Percentiles rank a stretch among this genome's conserved stretches.
phyloP scores from a whole-genome alignment of 2,797 vertebrate species.

The Amphiprion clarkii region DNA sequence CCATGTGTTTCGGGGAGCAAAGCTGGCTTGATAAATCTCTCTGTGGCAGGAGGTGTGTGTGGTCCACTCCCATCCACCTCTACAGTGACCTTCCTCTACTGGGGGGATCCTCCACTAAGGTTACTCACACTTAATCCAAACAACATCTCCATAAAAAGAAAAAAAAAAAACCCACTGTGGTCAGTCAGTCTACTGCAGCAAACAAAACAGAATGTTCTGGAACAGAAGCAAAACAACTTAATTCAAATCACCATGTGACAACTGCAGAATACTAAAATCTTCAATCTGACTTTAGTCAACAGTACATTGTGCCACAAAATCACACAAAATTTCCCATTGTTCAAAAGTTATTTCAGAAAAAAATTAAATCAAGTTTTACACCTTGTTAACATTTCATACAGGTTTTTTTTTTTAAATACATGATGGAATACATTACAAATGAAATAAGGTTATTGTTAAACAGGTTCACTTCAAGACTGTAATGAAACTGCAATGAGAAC shows the following conservation, averaged over 20 bases:
- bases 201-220: not conserved
- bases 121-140: conserved; percentile 29
- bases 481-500: no score
- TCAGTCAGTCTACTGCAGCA: conserved; percentile 27
- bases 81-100: conserved; percentile 73
- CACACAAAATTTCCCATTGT: not conserved
- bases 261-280: no score
- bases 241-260: conserved; percentile 5
- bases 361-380: no score
- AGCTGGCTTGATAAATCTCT: conserved; percentile 84
- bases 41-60: conserved; percentile 77
- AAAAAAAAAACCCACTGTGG: conserved; percentile 6
- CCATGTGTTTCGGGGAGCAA: conserved; percentile 83
- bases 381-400: no score
- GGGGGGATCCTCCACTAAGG: conserved; percentile 36
- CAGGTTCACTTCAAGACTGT: no score
- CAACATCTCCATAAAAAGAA: not conserved
- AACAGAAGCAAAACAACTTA: not conserved
- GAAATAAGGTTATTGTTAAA: no score
- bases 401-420: no score
- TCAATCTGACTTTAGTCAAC: no score
- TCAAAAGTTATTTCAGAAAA: no score
- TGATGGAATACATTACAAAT: no score
- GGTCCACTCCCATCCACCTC: conserved; percentile 82
- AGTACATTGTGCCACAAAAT: no score